phyloP scores from a whole-genome alignment of 1,140 invertebrate genomes.

The Cylas formicarius region DNA sequence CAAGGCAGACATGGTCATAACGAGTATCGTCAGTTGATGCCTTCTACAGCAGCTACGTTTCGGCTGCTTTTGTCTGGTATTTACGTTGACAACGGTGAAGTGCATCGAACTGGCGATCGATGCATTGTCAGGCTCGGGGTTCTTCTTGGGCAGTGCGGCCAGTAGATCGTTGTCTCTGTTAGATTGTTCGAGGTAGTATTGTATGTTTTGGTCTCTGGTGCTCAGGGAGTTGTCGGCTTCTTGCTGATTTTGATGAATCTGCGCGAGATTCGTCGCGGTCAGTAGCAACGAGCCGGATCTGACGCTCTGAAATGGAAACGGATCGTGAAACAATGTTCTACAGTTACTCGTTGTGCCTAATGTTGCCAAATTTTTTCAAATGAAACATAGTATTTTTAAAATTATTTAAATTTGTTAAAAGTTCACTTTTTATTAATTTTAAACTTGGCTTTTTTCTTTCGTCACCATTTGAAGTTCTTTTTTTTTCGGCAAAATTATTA shows the following conservation, averaged over 20 bases:
- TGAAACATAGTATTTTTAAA: no score
- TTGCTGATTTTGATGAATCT: conserved; percentile 55
- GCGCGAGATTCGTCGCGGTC: conserved; percentile 67
- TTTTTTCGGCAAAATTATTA: no score
- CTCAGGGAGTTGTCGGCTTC: conserved; percentile 31
- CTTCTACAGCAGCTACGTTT: conserved; percentile 64
- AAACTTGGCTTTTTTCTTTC: no score
- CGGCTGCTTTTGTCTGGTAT: conserved; percentile 53
- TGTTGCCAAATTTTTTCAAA: no score
- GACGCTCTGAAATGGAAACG: conserved; percentile 57
- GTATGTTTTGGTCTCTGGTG: conserved; percentile 40
- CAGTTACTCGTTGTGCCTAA: no score
- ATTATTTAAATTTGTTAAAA: no score
- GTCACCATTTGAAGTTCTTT: no score
- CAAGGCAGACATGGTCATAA: conserved; percentile 68
- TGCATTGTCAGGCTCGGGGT: conserved; percentile 51
- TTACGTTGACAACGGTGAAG: conserved; percentile 75
- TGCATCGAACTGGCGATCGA: conserved; percentile 78
- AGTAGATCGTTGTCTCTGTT: conserved; percentile 24
- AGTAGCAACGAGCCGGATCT: conserved; percentile 68
- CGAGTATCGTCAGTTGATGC: conserved; percentile 69
- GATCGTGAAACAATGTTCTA: no score
- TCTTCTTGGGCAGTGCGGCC: conserved; percentile 35
- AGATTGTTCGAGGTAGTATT: conserved; percentile 34
- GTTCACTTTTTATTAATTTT: no score